Evolutionary conservation across 92 coral and sea anemone genomes (phyloP).

Genomic region (Paragorgia papillata): DNA sequence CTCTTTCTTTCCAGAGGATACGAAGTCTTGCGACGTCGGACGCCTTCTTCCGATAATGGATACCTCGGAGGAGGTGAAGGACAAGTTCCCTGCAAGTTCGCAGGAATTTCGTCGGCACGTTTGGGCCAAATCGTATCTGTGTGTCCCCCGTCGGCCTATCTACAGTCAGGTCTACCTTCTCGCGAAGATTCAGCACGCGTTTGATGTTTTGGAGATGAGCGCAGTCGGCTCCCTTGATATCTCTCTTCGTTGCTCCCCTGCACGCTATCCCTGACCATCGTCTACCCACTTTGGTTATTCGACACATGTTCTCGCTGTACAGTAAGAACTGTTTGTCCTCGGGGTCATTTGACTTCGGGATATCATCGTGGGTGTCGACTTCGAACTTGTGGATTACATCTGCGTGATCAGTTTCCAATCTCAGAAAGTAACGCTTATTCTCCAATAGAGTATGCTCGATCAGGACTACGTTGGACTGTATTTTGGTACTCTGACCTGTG

Average conservation of each 20-base stretch:
- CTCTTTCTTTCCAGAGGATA: constrained; percentile 44
- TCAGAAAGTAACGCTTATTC: too few relatives aligned
- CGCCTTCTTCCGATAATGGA: constrained; percentile 55
- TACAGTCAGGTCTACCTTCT: not conserved
- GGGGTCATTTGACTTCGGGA: not conserved
- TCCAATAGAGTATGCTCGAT: too few relatives aligned
- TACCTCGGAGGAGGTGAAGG: constrained; percentile 13
- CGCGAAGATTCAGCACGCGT: constrained; percentile 1
- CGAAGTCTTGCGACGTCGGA: constrained; percentile 25
- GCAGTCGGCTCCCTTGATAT: constrained; percentile 36
- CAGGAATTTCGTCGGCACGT: not conserved
- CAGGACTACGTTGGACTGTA: too few relatives aligned
- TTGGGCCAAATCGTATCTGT: not conserved
- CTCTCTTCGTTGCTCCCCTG: not conserved
- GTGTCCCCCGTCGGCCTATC: not conserved
- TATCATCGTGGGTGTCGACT: too few relatives aligned
- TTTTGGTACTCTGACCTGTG: too few relatives aligned
- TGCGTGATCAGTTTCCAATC: too few relatives aligned
- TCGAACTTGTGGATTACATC: too few relatives aligned
- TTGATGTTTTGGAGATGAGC: constrained; percentile 47
- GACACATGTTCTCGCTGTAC: not conserved
- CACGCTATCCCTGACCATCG: not conserved
- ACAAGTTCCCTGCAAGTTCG: not conserved
- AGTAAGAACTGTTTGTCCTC: not conserved
- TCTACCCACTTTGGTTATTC: not conserved